These are phyloP conservation scores for Cryptus armator DNA, from an alignment of 2,888 invertebrate species.

Conservation along the genomic window DNA sequence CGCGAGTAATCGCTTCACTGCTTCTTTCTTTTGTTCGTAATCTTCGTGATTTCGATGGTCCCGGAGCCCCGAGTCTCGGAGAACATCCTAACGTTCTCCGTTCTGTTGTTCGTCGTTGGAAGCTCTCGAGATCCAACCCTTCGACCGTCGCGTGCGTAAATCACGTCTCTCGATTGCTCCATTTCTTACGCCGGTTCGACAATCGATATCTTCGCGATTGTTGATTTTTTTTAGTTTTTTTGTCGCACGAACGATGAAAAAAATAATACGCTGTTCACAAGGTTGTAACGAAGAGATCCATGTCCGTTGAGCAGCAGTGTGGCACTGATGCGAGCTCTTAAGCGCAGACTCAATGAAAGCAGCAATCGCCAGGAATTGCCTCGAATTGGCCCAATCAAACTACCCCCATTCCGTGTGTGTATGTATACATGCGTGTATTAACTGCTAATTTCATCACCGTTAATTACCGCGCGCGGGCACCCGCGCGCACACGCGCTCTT, in stretches of 20 bases:
- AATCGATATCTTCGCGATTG: neutral
- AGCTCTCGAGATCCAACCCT: too few species aligned
- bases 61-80: neutral
- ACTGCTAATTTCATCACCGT: constrained; percentile 84
- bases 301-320: constrained; percentile 83
- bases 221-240: neutral
- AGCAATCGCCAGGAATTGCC: constrained; percentile 85
- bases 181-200: neutral
- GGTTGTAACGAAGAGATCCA: constrained; percentile 75
- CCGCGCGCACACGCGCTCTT: constrained; percentile 63
- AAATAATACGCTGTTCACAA: constrained; percentile 1
- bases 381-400: constrained; percentile 86
- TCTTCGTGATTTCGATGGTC: neutral
- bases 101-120: constrained; percentile 20
- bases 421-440: constrained; percentile 83
- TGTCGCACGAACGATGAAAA: neutral
- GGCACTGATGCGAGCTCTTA: constrained; percentile 82
- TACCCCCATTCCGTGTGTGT: constrained; percentile 83
- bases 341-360: constrained; percentile 84
- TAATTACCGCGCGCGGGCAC: constrained; percentile 80
- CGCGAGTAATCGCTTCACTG: neutral
- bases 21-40: constrained; percentile 12
- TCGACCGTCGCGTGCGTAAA: too few species aligned
- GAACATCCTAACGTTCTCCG: neutral
- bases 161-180: neutral